phyloP scores from a whole-genome alignment of 2,888 invertebrate genomes.

The Agrotis segetum region DNA sequence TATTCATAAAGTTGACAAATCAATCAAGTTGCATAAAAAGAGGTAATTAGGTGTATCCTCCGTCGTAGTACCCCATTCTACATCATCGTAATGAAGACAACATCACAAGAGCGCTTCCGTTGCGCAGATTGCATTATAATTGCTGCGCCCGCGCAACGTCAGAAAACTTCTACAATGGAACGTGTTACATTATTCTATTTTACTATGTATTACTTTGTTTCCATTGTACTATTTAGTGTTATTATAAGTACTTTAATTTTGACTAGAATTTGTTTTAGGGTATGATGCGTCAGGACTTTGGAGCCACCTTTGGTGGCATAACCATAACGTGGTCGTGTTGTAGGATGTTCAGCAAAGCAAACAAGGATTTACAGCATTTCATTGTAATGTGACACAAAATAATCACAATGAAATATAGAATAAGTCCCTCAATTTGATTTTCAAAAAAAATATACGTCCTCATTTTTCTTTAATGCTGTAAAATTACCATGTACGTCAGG shows the following conservation, averaged over 20 bases:
- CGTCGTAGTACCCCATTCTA: constrained; percentile 44
- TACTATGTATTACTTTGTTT: constrained; percentile 48
- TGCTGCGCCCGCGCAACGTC: constrained; percentile 54
- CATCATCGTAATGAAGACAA: constrained; percentile 59
- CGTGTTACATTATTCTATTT: constrained; percentile 44
- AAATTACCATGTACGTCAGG: no score
- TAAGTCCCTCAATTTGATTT: no score
- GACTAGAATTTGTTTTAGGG: no score
- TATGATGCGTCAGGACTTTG: no score
- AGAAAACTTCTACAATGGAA: constrained; percentile 58
- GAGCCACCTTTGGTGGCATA: no score
- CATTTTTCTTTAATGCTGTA: no score
- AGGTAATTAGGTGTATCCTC: constrained; percentile 50
- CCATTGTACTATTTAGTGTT: constrained; percentile 38
- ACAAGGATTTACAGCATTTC: no score
- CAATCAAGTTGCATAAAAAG: constrained; percentile 41
- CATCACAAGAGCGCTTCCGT: constrained; percentile 66
- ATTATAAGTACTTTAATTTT: background rate
- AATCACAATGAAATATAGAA: no score
- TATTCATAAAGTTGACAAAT: constrained; percentile 47
- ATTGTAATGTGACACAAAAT: no score
- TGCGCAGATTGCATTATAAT: constrained; percentile 69
- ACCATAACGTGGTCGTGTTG: no score
- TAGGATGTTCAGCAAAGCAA: no score
- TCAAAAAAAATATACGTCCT: no score